phyloP scores from a whole-genome alignment of 2,888 invertebrate species.

The Leptothorax acervorum region DNA sequence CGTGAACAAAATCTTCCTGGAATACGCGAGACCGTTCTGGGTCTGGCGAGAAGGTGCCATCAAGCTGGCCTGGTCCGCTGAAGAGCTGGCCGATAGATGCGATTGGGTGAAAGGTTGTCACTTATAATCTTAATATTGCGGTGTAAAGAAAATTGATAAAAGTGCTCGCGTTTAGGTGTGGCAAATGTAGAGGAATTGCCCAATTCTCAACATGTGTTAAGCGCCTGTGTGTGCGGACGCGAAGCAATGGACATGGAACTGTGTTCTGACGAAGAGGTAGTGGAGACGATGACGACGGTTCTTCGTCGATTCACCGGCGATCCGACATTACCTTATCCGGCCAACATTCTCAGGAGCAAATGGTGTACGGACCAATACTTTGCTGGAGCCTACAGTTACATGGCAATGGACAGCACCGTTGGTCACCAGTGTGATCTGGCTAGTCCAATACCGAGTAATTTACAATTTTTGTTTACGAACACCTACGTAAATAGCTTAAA shows the following conservation, averaged over 20 bases:
- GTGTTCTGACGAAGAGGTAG: constrained; percentile 90
- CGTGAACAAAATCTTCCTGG: constrained; percentile 92
- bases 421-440: constrained; percentile 91
- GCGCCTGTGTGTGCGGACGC: constrained; percentile 91
- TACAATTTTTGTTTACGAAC: background rate
- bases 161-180: constrained; percentile 85
- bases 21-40: constrained; percentile 92
- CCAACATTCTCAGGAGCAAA: constrained; percentile 89
- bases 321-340: constrained; percentile 90
- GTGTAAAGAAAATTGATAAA: background rate
- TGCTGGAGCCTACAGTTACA: constrained; percentile 91
- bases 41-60: constrained; percentile 90
- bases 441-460: constrained; percentile 88
- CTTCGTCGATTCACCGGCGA: constrained; percentile 91
- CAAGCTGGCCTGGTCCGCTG: constrained; percentile 90
- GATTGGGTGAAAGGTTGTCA: constrained; percentile 89
- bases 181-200: constrained; percentile 91
- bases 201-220: constrained; percentile 91
- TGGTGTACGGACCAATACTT: constrained; percentile 92
- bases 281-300: constrained; percentile 89
- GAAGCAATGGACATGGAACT: constrained; percentile 91
- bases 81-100: constrained; percentile 88
- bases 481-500: background rate
- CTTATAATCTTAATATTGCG: background rate
- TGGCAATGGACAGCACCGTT: constrained; percentile 89